These are phyloP conservation scores for Pipistrellus nathusii DNA, from an alignment of 2,797 vertebrate species.

Conservation along the genomic window DNA sequence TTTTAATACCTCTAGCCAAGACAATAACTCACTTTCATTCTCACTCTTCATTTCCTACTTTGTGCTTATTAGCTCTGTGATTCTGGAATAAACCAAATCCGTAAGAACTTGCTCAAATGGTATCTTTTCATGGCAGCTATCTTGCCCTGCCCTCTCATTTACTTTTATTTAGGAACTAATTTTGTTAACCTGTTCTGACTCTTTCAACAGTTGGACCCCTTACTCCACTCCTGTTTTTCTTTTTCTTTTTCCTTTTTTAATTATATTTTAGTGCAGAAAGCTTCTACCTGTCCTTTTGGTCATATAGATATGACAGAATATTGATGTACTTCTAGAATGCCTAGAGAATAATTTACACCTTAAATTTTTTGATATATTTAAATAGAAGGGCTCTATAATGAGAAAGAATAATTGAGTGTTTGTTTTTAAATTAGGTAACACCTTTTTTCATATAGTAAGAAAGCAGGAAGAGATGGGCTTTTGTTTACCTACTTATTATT, in stretches of 20 bases:
- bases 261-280: background rate
- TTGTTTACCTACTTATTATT: background rate
- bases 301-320: background rate
- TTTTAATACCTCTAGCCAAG: background rate
- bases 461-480: constrained; percentile 1
- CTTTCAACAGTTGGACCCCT: background rate
- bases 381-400: background rate
- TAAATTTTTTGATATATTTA: background rate
- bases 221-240: background rate
- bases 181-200: background rate
- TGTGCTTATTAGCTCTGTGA: background rate
- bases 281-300: background rate
- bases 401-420: background rate
- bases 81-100: background rate
- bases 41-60: background rate
- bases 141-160: background rate
- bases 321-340: background rate
- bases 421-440: constrained; percentile 37
- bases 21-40: background rate
- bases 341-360: background rate
- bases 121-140: background rate
- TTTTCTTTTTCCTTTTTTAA: background rate
- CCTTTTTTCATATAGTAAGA: background rate
- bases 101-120: background rate
- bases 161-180: background rate